A percentile compares a stretch with the other conserved stretches of the same genome.
Conservation (phyloP, 1,140 invertebrate species). For the Nebria ingens region DNA sequence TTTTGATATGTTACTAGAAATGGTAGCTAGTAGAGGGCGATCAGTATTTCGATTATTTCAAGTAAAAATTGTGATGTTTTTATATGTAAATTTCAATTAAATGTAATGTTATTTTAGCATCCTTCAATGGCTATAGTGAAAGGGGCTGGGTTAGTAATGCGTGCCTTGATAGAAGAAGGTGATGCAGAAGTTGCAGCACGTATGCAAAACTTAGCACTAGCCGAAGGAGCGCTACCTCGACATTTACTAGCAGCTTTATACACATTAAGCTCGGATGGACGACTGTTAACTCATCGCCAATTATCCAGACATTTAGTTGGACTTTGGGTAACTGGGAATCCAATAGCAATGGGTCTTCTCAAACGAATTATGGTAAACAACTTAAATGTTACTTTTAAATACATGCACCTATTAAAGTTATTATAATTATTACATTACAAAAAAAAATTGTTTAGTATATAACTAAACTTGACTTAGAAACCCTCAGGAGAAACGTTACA, state of each 20-base stretch:
- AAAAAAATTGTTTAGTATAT: no score
- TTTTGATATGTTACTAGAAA: slow-evolving; percentile 89
- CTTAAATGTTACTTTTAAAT: slow-evolving; percentile 9
- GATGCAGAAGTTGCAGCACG: slow-evolving; percentile 76
- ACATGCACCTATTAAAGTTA: neutral
- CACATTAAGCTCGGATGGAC: slow-evolving; percentile 61
- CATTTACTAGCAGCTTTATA: slow-evolving; percentile 90
- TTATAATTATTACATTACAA: no score
- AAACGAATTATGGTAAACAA: slow-evolving; percentile 72
- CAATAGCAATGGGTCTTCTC: slow-evolving; percentile 80
- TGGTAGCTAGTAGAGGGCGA: slow-evolving; percentile 85
- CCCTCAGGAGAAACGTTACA: no score
- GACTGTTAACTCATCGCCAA: slow-evolving; percentile 77
- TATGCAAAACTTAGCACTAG: slow-evolving; percentile 93
- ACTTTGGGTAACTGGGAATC: slow-evolving; percentile 94
- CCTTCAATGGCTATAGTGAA: slow-evolving; percentile 96
- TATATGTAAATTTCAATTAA: neutral
- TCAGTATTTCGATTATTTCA: slow-evolving; percentile 91
- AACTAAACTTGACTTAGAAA: no score
- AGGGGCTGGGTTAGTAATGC: slow-evolving; percentile 92
- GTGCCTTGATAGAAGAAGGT: slow-evolving; percentile 96
- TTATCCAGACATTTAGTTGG: slow-evolving; percentile 92
- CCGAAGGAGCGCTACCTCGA: slow-evolving; percentile 91
- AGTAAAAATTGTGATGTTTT: slow-evolving; percentile 35
- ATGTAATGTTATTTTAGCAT: slow-evolving; percentile 49